Percentiles rank a stretch among this genome's conserved stretches.
phyloP scores from a whole-genome alignment of 2,113 vertebrate genomes.

The Forbesichthys agassizii region DNA sequence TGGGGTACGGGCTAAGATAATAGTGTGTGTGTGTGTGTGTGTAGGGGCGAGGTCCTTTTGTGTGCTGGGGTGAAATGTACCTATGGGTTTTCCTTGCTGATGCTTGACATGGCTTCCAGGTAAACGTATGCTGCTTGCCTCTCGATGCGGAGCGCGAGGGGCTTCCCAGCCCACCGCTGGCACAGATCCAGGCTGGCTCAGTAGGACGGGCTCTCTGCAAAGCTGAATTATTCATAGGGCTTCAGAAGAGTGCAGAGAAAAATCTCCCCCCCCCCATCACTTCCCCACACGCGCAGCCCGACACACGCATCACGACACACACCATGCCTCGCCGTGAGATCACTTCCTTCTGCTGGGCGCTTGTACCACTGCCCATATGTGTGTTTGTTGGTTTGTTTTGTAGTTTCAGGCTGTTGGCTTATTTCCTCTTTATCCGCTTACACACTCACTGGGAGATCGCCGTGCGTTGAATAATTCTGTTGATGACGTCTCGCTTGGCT shows the following conservation, averaged over 20 bases:
- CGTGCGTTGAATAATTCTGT: slow-evolving; percentile 53
- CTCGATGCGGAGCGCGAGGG: slow-evolving; percentile 42
- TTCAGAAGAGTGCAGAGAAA: slow-evolving; percentile 69
- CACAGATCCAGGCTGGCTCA: slow-evolving; percentile 49
- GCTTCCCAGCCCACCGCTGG: slow-evolving; percentile 32
- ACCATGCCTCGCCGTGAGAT: slow-evolving; percentile 30
- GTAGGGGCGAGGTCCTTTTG: slow-evolving; percentile 14
- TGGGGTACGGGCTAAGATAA: slow-evolving; percentile 1
- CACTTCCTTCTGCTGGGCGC: slow-evolving; percentile 12
- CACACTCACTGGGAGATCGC: slow-evolving; percentile 13
- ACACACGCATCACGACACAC: not conserved
- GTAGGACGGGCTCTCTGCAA: slow-evolving; percentile 71
- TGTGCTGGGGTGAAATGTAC: not conserved
- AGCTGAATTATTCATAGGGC: slow-evolving; percentile 77
- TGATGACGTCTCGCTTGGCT: slow-evolving; percentile 29
- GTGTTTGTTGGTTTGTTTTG: not conserved
- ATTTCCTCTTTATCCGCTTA: not conserved
- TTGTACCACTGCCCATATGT: slow-evolving; percentile 13
- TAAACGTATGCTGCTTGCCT: slow-evolving; percentile 30
- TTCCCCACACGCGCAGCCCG: slow-evolving; percentile 32
- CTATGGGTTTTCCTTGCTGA: slow-evolving; percentile 2
- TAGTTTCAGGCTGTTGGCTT: slow-evolving; percentile 1
- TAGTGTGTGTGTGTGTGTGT: not conserved
- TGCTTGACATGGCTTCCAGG: slow-evolving; percentile 12
- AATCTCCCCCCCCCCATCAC: slow-evolving; percentile 55